A percentile compares a stretch with the other conserved stretches of the same genome.
Conservation (phyloP, 2,797 vertebrate genomes). For the Pseudochirops cupreus region DNA sequence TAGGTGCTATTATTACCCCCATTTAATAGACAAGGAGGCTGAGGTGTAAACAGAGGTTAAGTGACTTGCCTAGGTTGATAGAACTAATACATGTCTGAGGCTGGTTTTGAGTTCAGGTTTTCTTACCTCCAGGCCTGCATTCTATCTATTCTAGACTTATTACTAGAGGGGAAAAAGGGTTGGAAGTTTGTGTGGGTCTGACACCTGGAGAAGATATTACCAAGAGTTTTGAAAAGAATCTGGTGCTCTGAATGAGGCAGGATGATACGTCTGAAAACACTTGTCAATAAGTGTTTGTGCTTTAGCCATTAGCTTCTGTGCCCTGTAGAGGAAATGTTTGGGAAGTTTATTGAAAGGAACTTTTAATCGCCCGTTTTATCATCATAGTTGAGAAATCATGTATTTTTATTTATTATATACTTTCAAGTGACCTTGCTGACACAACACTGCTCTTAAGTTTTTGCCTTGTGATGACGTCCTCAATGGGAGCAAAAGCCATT, state of each 20-base stretch:
- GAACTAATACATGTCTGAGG: not conserved
- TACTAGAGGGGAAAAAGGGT: not conserved
- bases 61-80: not conserved
- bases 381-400: not conserved
- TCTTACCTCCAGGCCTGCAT: not conserved
- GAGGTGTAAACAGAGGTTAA: not conserved
- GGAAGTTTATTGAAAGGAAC: conserved; percentile 25
- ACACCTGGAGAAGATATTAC: conserved; percentile 11
- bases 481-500: conserved; percentile 22
- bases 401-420: not conserved
- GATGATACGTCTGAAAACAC: not conserved
- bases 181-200: conserved; percentile 31
- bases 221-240: not conserved
- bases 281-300: not conserved
- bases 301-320: not conserved
- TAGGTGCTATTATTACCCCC: not conserved
- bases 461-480: not conserved
- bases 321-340: not conserved
- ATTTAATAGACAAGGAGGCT: not conserved
- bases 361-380: conserved; percentile 14
- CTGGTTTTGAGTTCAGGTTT: not conserved
- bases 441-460: not conserved
- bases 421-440: not conserved
- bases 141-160: not conserved
- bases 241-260: not conserved